phyloP scores from a whole-genome alignment of 2,888 invertebrate genomes.

The Apoda limacodes region DNA sequence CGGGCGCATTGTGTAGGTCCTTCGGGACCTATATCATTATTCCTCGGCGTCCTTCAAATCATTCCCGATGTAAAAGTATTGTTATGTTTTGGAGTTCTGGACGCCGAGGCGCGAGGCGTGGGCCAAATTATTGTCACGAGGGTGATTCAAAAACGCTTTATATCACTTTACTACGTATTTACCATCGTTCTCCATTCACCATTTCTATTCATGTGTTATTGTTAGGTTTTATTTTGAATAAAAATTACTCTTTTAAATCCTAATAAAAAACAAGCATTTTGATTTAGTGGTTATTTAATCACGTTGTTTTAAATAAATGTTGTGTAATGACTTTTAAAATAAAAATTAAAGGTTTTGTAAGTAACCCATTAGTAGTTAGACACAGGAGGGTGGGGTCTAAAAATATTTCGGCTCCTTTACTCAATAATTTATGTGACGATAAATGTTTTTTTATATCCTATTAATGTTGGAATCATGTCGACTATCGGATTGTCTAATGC shows the following conservation, averaged over 20 bases:
- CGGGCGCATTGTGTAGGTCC: slow-evolving; percentile 56
- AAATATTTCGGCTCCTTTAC: slow-evolving; percentile 62
- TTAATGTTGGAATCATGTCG: slow-evolving; percentile 55
- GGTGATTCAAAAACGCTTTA: slow-evolving; percentile 54
- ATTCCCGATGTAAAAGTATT: slow-evolving; percentile 53
- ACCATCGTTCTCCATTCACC: slow-evolving; percentile 33
- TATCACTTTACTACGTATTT: slow-evolving; percentile 58
- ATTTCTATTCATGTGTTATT: no score
- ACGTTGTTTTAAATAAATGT: no score
- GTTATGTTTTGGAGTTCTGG: slow-evolving; percentile 45
- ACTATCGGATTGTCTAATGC: slow-evolving; percentile 61
- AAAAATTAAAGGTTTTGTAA: slow-evolving; percentile 39
- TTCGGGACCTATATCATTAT: slow-evolving; percentile 64
- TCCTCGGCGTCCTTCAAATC: slow-evolving; percentile 56
- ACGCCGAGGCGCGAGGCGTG: slow-evolving; percentile 38
- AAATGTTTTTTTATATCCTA: slow-evolving; percentile 62
- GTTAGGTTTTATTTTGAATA: slow-evolving; percentile 37
- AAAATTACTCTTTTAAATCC: slow-evolving; percentile 31
- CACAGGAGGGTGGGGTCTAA: no score
- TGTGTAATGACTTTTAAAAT: slow-evolving; percentile 36
- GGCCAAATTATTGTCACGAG: slow-evolving; percentile 44
- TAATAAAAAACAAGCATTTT: no score
- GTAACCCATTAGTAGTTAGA: slow-evolving; percentile 58
- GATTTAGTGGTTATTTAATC: no score
- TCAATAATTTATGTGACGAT: slow-evolving; percentile 60